phyloP scores from a whole-genome alignment of 1,140 invertebrate species.

The Oryzaephilus surinamensis region DNA sequence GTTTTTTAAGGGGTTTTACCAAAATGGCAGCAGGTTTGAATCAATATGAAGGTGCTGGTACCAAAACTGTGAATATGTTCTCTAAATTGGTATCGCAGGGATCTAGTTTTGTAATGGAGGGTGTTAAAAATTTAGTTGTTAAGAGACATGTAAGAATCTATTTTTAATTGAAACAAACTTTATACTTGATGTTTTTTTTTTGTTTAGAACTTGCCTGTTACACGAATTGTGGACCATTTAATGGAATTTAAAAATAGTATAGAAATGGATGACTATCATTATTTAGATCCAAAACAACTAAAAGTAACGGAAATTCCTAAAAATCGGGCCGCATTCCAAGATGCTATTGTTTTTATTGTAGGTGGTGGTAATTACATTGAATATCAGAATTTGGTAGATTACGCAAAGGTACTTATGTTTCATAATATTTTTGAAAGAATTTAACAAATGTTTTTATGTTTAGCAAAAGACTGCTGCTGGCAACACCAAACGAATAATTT shows the following conservation, averaged over 20 bases:
- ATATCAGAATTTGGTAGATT: constrained; percentile 96
- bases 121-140: constrained; percentile 97
- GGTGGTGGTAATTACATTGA: constrained; percentile 99
- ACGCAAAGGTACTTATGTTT: too few species aligned
- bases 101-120: constrained; percentile 98
- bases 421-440: too few species aligned
- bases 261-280: constrained; percentile 79
- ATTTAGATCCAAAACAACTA: constrained; percentile 86
- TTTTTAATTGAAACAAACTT: not conserved
- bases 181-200: not conserved
- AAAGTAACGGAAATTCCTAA: constrained; percentile 59
- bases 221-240: constrained; percentile 82
- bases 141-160: constrained; percentile 81
- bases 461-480: constrained; percentile 63
- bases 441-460: too few species aligned
- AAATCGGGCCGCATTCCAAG: constrained; percentile 63
- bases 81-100: constrained; percentile 94
- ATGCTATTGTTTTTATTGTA: constrained; percentile 92
- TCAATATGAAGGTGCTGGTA: constrained; percentile 86
- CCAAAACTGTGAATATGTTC: constrained; percentile 96
- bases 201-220: constrained; percentile 75
- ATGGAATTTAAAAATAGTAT: constrained; percentile 74
- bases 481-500: constrained; percentile 73
- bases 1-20: constrained; percentile 61
- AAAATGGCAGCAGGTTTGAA: constrained; percentile 60